Evolutionary conservation across 2,113 vertebrate species (phyloP).

Genomic region (Hypocryptadius cinnamomeus): DNA sequence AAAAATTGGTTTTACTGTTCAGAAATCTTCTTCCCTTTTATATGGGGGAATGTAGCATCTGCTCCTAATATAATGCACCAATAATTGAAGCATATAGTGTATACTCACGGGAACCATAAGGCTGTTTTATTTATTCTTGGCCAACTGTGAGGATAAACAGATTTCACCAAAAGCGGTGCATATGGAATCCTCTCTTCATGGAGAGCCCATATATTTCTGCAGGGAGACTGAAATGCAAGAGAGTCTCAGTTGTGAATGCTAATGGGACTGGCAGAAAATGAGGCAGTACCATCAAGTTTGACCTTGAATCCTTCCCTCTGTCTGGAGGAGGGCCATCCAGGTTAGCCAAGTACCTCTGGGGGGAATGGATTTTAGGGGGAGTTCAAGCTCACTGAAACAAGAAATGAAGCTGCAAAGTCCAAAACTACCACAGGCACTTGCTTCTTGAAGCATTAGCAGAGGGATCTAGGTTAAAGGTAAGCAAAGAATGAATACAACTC

Average conservation of each 20-base stretch:
- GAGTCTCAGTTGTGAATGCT: background rate
- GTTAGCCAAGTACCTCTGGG: background rate
- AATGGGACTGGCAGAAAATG: background rate
- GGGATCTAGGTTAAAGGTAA: background rate
- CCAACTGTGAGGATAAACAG: constrained; percentile 70
- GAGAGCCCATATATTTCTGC: constrained; percentile 43
- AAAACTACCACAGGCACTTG: background rate
- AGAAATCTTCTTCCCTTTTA: constrained; percentile 51
- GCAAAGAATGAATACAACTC: background rate
- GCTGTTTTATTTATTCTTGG: constrained; percentile 70
- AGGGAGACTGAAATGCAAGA: background rate
- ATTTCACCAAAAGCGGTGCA: constrained; percentile 55
- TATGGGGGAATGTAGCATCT: constrained; percentile 65
- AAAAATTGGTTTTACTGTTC: constrained; percentile 59
- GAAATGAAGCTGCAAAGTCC: background rate
- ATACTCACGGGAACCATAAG: constrained; percentile 46
- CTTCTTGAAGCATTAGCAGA: background rate
- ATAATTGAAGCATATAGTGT: constrained; percentile 59
- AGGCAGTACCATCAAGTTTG: background rate
- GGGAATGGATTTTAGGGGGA: background rate
- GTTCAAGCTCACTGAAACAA: background rate
- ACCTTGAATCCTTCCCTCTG: background rate
- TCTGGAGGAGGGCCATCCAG: background rate
- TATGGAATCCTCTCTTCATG: constrained; percentile 44
- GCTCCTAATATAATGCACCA: constrained; percentile 64